phyloP scores from a whole-genome alignment of 2,113 vertebrate genomes.

The Tupaia chinensis region DNA sequence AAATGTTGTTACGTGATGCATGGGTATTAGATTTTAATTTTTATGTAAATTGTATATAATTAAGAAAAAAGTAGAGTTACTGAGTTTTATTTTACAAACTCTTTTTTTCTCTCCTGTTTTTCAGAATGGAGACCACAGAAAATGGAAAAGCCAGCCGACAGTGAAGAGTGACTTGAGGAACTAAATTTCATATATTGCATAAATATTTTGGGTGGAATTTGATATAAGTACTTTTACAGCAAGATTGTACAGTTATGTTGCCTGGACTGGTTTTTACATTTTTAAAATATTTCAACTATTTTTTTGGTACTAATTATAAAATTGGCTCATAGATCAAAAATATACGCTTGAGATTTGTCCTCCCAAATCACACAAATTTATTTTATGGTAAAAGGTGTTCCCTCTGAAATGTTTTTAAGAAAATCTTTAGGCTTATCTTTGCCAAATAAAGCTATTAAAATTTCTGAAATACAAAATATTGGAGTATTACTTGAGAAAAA shows the following conservation, averaged over 20 bases:
- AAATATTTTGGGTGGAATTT: slow-evolving; percentile 82
- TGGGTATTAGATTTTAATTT: slow-evolving; percentile 13
- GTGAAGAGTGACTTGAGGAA: slow-evolving; percentile 81
- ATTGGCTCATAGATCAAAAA: slow-evolving; percentile 73
- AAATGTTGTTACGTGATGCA: too few relatives aligned
- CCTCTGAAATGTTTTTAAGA: slow-evolving; percentile 75
- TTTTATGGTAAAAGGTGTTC: slow-evolving; percentile 81
- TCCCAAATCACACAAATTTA: slow-evolving; percentile 62
- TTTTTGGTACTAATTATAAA: slow-evolving; percentile 86
- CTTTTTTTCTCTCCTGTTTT: slow-evolving; percentile 62
- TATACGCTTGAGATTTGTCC: slow-evolving; percentile 79
- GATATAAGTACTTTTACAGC: slow-evolving; percentile 83
- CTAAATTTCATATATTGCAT: slow-evolving; percentile 71
- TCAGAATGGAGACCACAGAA: slow-evolving; percentile 95
- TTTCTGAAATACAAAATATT: slow-evolving; percentile 70
- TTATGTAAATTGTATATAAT: not conserved
- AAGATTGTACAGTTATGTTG: slow-evolving; percentile 83
- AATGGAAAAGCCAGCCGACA: slow-evolving; percentile 97
- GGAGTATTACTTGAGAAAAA: slow-evolving; percentile 68
- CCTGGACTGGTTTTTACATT: slow-evolving; percentile 85
- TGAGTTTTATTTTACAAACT: slow-evolving; percentile 26
- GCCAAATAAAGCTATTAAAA: slow-evolving; percentile 77
- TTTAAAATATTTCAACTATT: slow-evolving; percentile 83
- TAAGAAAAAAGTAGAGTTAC: not conserved
- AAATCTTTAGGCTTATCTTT: slow-evolving; percentile 75